A percentile compares a stretch with the other conserved stretches of the same genome.
Conservation (phyloP, 2,113 vertebrate genomes). For the Cisticola juncidis region DNA sequence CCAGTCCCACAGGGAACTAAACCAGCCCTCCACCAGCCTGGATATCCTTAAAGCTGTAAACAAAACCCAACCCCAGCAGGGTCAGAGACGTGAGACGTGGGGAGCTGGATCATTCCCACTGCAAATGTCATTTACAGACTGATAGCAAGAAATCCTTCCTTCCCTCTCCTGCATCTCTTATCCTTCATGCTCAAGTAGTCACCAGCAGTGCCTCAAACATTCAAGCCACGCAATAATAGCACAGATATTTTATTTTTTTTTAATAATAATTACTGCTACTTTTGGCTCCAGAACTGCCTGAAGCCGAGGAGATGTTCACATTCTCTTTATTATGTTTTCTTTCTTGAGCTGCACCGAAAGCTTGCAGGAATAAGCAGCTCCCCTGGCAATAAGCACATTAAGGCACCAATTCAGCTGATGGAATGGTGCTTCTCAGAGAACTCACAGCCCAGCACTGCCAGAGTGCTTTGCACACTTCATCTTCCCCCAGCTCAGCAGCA, state of each 20-base stretch:
- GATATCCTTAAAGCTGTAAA: background rate
- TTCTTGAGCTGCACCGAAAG: background rate
- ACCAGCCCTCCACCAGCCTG: background rate
- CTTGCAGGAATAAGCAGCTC: conserved; percentile 6
- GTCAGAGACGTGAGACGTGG: background rate
- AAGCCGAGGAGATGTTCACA: background rate
- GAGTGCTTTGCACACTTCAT: background rate
- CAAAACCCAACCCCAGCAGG: background rate
- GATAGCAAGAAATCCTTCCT: conserved; percentile 25
- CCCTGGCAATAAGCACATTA: conserved; percentile 38
- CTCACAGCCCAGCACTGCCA: background rate
- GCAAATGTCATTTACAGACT: background rate
- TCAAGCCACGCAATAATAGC: background rate
- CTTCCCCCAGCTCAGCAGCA: conserved; percentile 16
- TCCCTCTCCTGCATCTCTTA: conserved; percentile 11
- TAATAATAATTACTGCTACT: background rate
- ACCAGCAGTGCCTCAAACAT: background rate
- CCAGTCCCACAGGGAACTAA: background rate
- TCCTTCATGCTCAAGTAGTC: conserved; percentile 53
- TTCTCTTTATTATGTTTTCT: background rate
- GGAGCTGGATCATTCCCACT: background rate
- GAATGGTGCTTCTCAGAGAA: conserved; percentile 9
- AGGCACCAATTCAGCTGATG: conserved; percentile 3
- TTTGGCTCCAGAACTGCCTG: background rate
- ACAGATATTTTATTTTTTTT: background rate